phyloP scores from a whole-genome alignment of 2,888 invertebrate genomes.

The Mesodorylaimus sp. region DNA sequence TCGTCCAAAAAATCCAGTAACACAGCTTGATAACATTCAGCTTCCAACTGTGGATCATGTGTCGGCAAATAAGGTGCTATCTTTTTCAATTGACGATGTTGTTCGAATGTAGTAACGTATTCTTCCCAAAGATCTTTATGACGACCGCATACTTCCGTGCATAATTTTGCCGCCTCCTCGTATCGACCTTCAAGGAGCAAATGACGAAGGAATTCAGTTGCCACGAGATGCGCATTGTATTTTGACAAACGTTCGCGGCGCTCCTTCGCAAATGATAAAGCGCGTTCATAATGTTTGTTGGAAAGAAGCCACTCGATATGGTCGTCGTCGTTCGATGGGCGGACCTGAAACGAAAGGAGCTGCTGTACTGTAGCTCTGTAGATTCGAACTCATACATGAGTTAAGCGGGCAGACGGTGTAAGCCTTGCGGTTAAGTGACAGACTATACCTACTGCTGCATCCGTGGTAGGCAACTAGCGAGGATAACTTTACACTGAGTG shows the following conservation, averaged over 20 bases:
- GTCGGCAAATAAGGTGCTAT: slow-evolving; percentile 20
- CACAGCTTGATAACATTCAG: slow-evolving; percentile 22
- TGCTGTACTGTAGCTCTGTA: too few species aligned
- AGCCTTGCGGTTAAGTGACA: too few species aligned
- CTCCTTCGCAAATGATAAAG: slow-evolving; percentile 18
- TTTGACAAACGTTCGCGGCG: slow-evolving; percentile 13
- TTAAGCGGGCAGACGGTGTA: too few species aligned
- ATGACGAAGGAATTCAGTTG: slow-evolving; percentile 16
- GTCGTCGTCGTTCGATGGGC: slow-evolving; percentile 22
- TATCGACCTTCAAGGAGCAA: slow-evolving; percentile 16
- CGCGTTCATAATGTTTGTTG: slow-evolving; percentile 19
- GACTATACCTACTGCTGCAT: too few species aligned
- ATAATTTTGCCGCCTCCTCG: slow-evolving; percentile 9
- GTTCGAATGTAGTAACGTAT: slow-evolving; percentile 21
- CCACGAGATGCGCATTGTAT: slow-evolving; percentile 1
- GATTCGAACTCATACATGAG: too few species aligned
- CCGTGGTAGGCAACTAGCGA: too few species aligned
- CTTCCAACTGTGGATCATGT: slow-evolving; percentile 22
- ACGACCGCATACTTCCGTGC: slow-evolving; percentile 16
- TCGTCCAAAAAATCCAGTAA: slow-evolving; percentile 10
- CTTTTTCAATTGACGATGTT: slow-evolving; percentile 11
- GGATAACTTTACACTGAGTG: too few species aligned
- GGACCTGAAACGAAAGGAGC: slow-evolving; percentile 13
- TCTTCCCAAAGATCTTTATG: slow-evolving; percentile 25
- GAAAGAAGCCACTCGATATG: slow-evolving; percentile 22